Evolutionary conservation across 2,888 invertebrate species (phyloP).

Genomic region (Crossocerus cetratus): DNA sequence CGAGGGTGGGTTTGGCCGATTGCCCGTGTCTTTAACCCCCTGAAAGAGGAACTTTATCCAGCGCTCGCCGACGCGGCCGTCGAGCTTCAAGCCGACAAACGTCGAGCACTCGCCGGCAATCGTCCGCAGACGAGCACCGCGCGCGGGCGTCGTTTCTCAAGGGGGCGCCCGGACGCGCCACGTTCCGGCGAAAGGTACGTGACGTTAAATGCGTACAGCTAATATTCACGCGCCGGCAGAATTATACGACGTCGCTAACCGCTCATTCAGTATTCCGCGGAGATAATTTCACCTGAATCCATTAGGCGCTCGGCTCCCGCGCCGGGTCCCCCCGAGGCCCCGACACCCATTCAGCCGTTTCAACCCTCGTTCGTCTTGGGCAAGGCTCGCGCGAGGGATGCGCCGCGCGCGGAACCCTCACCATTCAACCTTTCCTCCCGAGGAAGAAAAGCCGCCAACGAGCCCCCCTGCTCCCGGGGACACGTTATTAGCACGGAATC

Average conservation of each 20-base stretch:
- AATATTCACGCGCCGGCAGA: slow-evolving; percentile 59
- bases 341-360: too few relatives aligned
- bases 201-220: slow-evolving; percentile 63
- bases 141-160: slow-evolving; percentile 35
- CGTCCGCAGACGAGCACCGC: slow-evolving; percentile 6
- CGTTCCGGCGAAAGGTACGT: slow-evolving; percentile 57
- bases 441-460: too few relatives aligned
- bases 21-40: slow-evolving; percentile 56
- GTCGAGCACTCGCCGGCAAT: slow-evolving; percentile 11
- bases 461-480: too few relatives aligned
- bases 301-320: slow-evolving; percentile 41
- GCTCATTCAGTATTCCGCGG: slow-evolving; percentile 65
- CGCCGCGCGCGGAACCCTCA: too few relatives aligned
- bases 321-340: too few relatives aligned
- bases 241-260: slow-evolving; percentile 64
- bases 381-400: too few relatives aligned
- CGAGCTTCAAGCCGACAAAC: background rate
- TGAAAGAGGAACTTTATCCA: slow-evolving; percentile 13
- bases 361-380: too few relatives aligned
- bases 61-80: background rate
- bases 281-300: slow-evolving; percentile 65
- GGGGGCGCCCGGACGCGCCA: slow-evolving; percentile 35
- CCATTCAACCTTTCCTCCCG: too few relatives aligned
- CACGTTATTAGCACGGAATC: too few relatives aligned
- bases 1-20: slow-evolving; percentile 54